Base-by-base conservation (phyloP, 1,140 invertebrate genomes). In the Cydia pomonella region DNA sequence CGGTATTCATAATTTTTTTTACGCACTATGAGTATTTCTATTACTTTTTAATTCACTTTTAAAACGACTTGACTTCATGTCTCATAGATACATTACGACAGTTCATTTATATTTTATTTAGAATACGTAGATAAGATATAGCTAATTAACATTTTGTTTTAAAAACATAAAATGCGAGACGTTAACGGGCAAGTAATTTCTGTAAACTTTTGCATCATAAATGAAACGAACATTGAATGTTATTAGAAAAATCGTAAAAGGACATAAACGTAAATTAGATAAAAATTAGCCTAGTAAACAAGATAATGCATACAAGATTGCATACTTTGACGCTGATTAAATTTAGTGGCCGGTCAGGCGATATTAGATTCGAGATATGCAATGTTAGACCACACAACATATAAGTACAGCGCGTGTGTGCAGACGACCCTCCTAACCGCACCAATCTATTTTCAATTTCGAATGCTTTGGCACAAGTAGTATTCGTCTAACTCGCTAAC, bases 381-480 rank as follows among this genome's bases (percentile, higher is more conserved):
- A 38, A 38, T 33, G 64, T 33, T 59, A 69, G 64, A 69, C 64
- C 64, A 18, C 64, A 69, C 64, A 69, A 69, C 64, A 69, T 69
- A 69, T 41, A 69, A 69, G 64, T 69, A 27, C 13, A 21, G n/a
- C 53, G 64, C 29, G 64, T 69, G 63, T 29, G 64, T 69, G 64
- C 64, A 69, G n/a, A 21, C 64, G 64, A 69, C 64, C 64, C 64
- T 69, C 29, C 29, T 33, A 38, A 69, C 64, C 64, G 64, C 64
- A 69, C 33, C 64, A 69, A 69, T 69, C 64, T 69, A 69, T 69
- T 69, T 69, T 69, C 64, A 69, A 69, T 69, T 69, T 69, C 64
- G 64, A 69, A 69, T 69, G 64, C 64, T 69, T 69, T 69, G 64
- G 64, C 64, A 69, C 64, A 69, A 69, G 64, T 69, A 69, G 64